Percentiles rank a stretch among this genome's conserved stretches.
Evolutionary conservation across 35 echinoderm and acorn worm genomes (phyloP).

Genomic region (Ophiothrix spiculata): DNA sequence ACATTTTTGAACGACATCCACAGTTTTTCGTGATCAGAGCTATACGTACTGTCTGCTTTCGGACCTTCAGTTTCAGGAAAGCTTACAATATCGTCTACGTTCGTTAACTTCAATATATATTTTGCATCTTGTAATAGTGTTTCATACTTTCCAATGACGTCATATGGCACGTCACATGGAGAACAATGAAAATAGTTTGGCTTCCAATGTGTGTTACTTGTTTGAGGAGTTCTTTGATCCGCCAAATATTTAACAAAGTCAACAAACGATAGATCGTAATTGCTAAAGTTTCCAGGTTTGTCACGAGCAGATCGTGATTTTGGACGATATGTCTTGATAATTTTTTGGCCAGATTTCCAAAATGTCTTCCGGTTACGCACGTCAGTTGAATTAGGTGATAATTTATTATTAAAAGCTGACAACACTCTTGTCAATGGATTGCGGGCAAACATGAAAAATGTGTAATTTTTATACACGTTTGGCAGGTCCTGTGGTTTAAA

Average conservation of each 20-base stretch:
- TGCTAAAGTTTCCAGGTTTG: neutral
- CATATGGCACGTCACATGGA: constrained; percentile 83
- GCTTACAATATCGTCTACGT: constrained; percentile 27
- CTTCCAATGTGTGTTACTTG: constrained; percentile 38
- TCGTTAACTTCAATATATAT: constrained; percentile 51
- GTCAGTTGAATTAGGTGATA: neutral
- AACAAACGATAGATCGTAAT: neutral
- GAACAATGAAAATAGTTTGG: constrained; percentile 36
- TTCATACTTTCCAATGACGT: constrained; percentile 86
- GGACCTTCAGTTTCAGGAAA: constrained; percentile 40
- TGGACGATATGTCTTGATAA: neutral
- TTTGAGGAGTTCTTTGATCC: neutral
- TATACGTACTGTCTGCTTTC: neutral
- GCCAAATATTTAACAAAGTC: neutral
- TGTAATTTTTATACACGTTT: neutral
- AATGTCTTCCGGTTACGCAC: neutral
- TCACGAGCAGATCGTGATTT: neutral
- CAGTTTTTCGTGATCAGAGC: neutral
- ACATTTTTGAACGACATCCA: neutral
- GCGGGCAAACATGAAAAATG: neutral
- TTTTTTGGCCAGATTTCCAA: neutral
- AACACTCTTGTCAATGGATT: neutral
- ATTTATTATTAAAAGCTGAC: neutral
- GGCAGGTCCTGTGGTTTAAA: neutral
- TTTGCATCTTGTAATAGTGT: constrained; percentile 66